Conservation (phyloP, 1,140 invertebrate species). For the Lepidurus apus region DNA sequence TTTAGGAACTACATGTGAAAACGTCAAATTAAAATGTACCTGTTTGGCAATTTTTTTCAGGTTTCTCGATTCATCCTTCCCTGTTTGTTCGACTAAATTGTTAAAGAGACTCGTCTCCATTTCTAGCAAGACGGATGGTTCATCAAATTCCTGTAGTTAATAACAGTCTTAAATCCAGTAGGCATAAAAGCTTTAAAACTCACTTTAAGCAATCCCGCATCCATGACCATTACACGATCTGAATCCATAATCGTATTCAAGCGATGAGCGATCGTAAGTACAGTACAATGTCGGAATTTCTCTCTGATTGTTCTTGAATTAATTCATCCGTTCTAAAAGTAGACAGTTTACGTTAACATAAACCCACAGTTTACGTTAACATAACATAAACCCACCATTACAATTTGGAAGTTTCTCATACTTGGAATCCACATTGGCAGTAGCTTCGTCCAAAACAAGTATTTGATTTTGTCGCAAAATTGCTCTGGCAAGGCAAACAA, state of each 20-base stretch:
- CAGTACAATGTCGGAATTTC: conserved; percentile 68
- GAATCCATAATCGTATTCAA: too few relatives aligned
- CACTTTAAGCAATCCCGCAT: conserved; percentile 51
- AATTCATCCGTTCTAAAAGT: conserved; percentile 56
- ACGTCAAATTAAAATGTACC: not conserved
- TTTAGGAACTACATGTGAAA: not conserved
- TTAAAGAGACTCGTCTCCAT: conserved; percentile 41
- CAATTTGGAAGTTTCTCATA: conserved; percentile 42
- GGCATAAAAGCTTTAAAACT: not conserved
- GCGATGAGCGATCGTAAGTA: conserved; percentile 78
- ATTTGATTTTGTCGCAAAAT: conserved; percentile 60
- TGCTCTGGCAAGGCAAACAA: conserved; percentile 58
- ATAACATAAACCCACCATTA: not conserved
- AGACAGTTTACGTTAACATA: too few relatives aligned
- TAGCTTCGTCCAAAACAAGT: conserved; percentile 66
- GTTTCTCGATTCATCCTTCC: conserved; percentile 23
- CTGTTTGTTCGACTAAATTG: conserved; percentile 34
- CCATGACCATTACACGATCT: conserved; percentile 69
- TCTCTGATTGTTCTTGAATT: conserved; percentile 65
- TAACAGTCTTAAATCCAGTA: not conserved
- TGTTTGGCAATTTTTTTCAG: conserved; percentile 32
- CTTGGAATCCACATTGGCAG: conserved; percentile 62
- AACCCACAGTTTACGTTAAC: too few relatives aligned
- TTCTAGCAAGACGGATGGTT: conserved; percentile 42
- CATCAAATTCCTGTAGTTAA: conserved; percentile 44